Evolutionary conservation across 2,113 vertebrate genomes (phyloP), one percentile per base, ranked within the genome.

Genomic region (Campylomormyrus tamandua): DNA sequence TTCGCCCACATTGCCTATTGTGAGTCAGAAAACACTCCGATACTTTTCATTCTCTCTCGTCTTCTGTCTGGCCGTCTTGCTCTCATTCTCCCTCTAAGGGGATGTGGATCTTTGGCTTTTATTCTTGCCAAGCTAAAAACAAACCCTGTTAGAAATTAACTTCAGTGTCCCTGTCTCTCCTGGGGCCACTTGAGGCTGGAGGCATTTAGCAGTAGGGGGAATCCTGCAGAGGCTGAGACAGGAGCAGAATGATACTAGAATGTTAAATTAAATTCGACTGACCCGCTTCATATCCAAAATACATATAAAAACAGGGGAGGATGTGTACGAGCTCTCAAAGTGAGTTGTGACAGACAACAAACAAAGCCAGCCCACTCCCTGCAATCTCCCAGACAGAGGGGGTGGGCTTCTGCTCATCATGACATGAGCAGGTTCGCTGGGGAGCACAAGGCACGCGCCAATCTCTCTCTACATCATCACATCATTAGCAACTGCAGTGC

Each of bases 61-160:
- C 53, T 10, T 62, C 52, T 62, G n/a, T 49, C n/a, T 88, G 13
- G 4, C 39, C 39, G 9, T 62, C 53, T 58, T 19, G 19, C 52
- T 83, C 46, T 53, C 88, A 17, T 11, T 87, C 87, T 62, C 31
- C 50, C 42, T 49, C 24, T 27, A 52, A n/a, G 50, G 89, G 83
- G 77, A 56, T 45, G 15, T 45, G 85, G 27, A 31, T 84, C 77
- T 48, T 53, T 45, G 35, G 77, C 74, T 89, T 89, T 35, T 83
- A 35, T 89, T 84, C 77, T 31, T 84, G 11, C 52, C 80, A 89
- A 58, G 21, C 42, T 45, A 50, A 50, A 85, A 84, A 84, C 77
- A 56, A 58, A 56, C 17, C 74, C 49, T 45, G 89, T 83, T 83
- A 39, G 74, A 84, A 84, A 89, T 89, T 19, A 84, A 45, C 77